Evolutionary conservation across 2,797 vertebrate genomes (phyloP).

Genomic region (Psittacula echo): DNA sequence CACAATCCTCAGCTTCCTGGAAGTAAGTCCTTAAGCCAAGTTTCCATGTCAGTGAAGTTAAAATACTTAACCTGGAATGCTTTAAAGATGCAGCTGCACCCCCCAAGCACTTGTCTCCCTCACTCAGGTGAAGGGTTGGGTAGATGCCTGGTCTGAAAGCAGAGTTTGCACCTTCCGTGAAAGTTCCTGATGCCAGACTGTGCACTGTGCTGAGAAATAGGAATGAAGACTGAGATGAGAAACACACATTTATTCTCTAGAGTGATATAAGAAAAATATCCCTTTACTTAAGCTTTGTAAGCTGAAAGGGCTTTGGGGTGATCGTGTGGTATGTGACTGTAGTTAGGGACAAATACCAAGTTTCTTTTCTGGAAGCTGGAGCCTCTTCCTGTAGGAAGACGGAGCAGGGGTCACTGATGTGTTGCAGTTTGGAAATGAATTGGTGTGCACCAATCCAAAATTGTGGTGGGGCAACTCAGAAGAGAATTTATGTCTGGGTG

Average conservation of each 20-base stretch:
- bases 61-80: not conserved
- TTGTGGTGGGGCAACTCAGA: not conserved
- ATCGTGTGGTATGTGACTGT: not conserved
- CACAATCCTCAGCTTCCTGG: not conserved
- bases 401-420: not conserved
- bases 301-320: not conserved
- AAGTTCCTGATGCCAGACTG: not conserved
- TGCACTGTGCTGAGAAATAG: not conserved
- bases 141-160: not conserved
- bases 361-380: not conserved
- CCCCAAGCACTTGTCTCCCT: not conserved
- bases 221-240: not conserved
- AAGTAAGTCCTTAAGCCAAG: not conserved
- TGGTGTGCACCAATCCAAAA: not conserved
- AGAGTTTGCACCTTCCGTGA: not conserved
- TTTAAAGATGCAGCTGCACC: not conserved
- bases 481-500: not conserved
- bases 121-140: not conserved
- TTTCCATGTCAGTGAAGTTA: not conserved
- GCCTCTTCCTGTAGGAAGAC: not conserved
- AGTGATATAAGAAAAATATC: not conserved
- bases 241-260: not conserved
- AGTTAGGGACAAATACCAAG: not conserved
- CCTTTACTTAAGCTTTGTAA: not conserved
- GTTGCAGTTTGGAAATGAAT: not conserved